These are phyloP conservation scores for Dryomyza anilis DNA, from an alignment of 2,888 invertebrate species.

Conservation along the genomic window DNA sequence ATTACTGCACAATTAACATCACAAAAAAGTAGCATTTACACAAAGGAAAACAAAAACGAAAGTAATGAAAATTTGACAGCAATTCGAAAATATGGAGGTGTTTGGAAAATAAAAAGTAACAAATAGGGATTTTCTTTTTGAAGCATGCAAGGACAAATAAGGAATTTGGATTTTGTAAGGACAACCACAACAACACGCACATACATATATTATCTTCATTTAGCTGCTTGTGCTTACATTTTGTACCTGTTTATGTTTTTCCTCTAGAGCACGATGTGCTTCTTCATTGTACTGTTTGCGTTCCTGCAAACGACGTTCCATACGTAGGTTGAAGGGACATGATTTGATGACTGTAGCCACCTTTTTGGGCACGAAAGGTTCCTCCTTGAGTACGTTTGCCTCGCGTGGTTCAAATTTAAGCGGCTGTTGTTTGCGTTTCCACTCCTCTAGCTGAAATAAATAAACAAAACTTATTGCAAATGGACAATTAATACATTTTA, in stretches of 20 bases:
- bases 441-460: slow-evolving; percentile 43
- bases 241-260: slow-evolving; percentile 54
- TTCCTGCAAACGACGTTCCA: slow-evolving; percentile 51
- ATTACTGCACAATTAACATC: too few species aligned
- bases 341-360: slow-evolving; percentile 34
- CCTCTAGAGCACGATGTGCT: slow-evolving; percentile 41
- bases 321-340: slow-evolving; percentile 52
- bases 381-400: slow-evolving; percentile 40
- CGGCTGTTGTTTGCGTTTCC: slow-evolving; percentile 37
- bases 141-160: not conserved
- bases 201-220: slow-evolving; percentile 5
- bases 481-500: not conserved
- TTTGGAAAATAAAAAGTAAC: not conserved
- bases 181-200: not conserved
- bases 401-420: slow-evolving; percentile 37
- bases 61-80: not conserved
- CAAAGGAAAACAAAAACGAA: too few species aligned
- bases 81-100: not conserved
- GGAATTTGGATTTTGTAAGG: too few species aligned
- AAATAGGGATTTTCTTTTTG: not conserved
- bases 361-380: slow-evolving; percentile 48
- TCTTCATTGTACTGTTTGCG: slow-evolving; percentile 51
- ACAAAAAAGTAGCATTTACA: too few species aligned
- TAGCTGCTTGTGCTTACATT: slow-evolving; percentile 31
- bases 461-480: not conserved